Base-by-base conservation (phyloP, 1,140 invertebrate genomes). In the Euschistus heros region DNA sequence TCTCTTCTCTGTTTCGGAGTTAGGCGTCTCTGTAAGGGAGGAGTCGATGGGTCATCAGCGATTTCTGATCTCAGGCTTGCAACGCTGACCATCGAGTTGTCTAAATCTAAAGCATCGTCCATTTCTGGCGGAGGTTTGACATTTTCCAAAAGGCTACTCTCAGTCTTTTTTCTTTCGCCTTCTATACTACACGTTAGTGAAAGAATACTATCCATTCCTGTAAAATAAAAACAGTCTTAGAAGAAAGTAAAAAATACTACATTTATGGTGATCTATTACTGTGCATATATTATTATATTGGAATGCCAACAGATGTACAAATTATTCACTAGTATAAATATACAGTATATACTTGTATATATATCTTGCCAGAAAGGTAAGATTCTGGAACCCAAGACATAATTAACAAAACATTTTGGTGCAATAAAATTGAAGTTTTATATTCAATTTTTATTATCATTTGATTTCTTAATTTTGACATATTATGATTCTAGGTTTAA, bases 41-140 rank as follows among this genome's bases (percentile, higher is more conserved):
- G 63, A n/a, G 67, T 63, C 14, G 64, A 65, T 66, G 18, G 67
- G 47, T 72, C 71, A 33, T 72, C 71, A 22, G 69, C 71, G 26
- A 72, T 62, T 67, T 72, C 71, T 0, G 71, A 72, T 15, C 33
- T 67, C 37, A 92, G 88, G 70, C 88, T 91, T 0, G 87, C 86
- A 0, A 92, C 86, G 64, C 89, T 92, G 10, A 90, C 76, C 83
- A 91, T 89, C 69, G 84, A 87, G 44, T 84, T 85, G 69, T 88
- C 87, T 79, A 91, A 85, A 60, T 84, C 83, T 20, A 76, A 75
- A 4, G 76, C 74, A 68, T 89, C 83, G 55, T 89, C 86, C 83
- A 92, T 85, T 68, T 86, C 80, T 0, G 88, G 89, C 0, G 90
- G 89, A 17, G 89, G 89, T 70, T 89, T 88, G 0, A 90, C 82